Base-by-base conservation (phyloP, 2,888 invertebrate species). In the Drosophila emarginata region DNA sequence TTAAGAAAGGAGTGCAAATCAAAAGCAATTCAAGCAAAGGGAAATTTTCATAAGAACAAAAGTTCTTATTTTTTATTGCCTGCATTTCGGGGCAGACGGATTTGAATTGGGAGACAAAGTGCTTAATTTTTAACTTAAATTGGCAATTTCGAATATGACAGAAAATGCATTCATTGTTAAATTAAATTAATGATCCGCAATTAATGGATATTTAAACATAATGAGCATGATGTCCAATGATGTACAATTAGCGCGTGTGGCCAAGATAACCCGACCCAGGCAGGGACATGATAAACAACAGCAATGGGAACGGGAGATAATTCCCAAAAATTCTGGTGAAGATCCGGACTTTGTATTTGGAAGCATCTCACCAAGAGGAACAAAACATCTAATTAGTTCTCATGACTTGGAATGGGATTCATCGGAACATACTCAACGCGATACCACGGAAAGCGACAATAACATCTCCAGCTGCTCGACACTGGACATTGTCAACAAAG, bases 381-480 rank as follows among this genome's bases (percentile, higher is more conserved):
- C 56, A 9, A 79, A 67, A 23, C 74, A 73, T 23, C 57, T 80
- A 6, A 56, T 80, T 11, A 72, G 67, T 7, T 69, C 77, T n/a
- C 61, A 65, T 32, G 86, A 84, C 18, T 64, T 80, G 32, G 90
- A 84, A 21, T 63, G 79, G 32, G 90, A 90, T 37, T 89, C 89
- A 0, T 88, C 89, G 5, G 90, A 90, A 64, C 85, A 88, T 52
- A 88, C 88, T 0, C 90, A 90, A 61, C 90, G 90, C 15, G 91
- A 91, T 61, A 91, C 88, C 28, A 91, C 89, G 4, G 91, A 91
- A 62, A 91, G 91, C 64, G 91, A 91, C 77, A 91, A 91, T 74
- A 91, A 91, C 69, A 91, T 91, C 28, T 91, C 91, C 79, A 91
- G 91, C 70, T 91, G 91, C 74, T 91, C 91, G 51, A 91, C 91